phyloP scores from a whole-genome alignment of 1,140 invertebrate species.

The Diplogasteroides magnus region DNA sequence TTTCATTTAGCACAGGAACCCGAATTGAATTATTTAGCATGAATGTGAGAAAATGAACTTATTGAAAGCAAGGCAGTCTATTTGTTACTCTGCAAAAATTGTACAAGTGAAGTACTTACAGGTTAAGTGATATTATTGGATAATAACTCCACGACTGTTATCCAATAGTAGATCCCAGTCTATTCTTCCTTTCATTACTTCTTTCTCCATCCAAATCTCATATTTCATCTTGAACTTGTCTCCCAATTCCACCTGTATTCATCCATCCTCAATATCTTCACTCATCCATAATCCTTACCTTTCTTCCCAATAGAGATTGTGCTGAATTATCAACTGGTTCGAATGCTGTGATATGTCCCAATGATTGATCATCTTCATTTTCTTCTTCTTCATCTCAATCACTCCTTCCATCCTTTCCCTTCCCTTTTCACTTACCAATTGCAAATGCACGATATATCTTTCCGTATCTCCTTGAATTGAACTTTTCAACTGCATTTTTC shows the following conservation, averaged over 20 bases:
- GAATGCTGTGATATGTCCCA: not conserved
- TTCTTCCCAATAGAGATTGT: not conserved
- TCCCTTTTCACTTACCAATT: conserved; percentile 19
- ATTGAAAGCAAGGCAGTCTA: conserved; percentile 4
- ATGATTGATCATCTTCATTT: not conserved
- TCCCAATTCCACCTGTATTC: conserved; percentile 15
- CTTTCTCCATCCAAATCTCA: conserved; percentile 87
- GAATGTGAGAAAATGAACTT: conserved; percentile 4
- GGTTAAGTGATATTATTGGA: too few species aligned
- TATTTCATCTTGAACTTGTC: conserved; percentile 80
- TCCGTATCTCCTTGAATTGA: conserved; percentile 83
- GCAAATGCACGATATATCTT: conserved; percentile 44
- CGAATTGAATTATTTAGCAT: too few species aligned
- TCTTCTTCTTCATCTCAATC: not conserved
- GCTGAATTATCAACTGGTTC: not conserved
- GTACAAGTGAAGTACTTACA: not conserved
- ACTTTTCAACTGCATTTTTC: conserved; percentile 84
- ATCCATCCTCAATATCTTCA: conserved; percentile 6
- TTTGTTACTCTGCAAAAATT: not conserved
- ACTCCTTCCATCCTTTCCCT: not conserved
- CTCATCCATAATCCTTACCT: not conserved
- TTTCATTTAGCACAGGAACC: too few species aligned
- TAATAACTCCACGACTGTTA: conserved; percentile 11
- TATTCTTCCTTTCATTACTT: conserved; percentile 78
- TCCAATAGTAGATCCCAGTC: conserved; percentile 65